Evolutionary conservation across 1,140 invertebrate genomes (phyloP).

Genomic region (Apis florea): DNA sequence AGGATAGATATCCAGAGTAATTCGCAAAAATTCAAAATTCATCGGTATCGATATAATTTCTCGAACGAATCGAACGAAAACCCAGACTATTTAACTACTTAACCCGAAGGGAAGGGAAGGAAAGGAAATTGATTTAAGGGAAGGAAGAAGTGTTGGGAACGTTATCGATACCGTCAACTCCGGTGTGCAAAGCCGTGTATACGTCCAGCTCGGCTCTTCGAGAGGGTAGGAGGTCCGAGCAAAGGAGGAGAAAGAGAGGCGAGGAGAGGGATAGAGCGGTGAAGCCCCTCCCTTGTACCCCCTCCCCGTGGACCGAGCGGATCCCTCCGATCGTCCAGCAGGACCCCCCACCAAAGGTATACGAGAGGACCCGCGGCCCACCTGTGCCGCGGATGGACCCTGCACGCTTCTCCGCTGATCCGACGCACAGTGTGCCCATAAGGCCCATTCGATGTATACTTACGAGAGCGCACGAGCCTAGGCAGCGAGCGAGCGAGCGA

Average conservation of each 20-base stretch:
- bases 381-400: conserved; percentile 75
- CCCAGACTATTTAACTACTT: too few relatives aligned
- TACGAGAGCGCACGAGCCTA: conserved; percentile 57
- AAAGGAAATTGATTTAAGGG: background rate
- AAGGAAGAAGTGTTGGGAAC: background rate
- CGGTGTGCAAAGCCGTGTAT: conserved; percentile 4
- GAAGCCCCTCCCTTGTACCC: conserved; percentile 74
- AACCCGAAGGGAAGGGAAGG: background rate
- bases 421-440: conserved; percentile 73
- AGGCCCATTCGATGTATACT: conserved; percentile 71
- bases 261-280: conserved; percentile 60
- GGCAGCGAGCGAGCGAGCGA: conserved; percentile 43
- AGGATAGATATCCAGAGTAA: too few relatives aligned
- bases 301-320: conserved; percentile 33
- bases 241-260: conserved; percentile 50
- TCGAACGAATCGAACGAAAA: background rate
- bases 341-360: conserved; percentile 66
- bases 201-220: conserved; percentile 28
- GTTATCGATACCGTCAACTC: conserved; percentile 37
- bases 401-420: conserved; percentile 69
- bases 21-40: too few relatives aligned
- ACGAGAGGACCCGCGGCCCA: conserved; percentile 70
- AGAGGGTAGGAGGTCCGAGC: conserved; percentile 46
- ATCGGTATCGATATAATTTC: too few relatives aligned
- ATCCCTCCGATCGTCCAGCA: conserved; percentile 57